Evolutionary conservation across 2,888 invertebrate species (phyloP).

Genomic region (Dysmachus trigonus): DNA sequence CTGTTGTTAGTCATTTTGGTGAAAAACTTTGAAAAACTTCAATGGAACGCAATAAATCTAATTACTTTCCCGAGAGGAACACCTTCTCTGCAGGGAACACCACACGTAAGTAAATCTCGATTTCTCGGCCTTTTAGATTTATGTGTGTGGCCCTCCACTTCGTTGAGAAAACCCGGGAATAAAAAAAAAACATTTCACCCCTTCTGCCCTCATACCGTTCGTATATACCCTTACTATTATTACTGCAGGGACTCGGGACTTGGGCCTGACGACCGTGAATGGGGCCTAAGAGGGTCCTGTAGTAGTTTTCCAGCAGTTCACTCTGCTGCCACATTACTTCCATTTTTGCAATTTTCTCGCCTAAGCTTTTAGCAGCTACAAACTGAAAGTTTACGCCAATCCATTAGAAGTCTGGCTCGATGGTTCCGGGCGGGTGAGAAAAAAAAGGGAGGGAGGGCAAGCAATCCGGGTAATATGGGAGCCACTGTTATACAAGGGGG

Average conservation of each 20-base stretch:
- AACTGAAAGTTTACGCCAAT: constrained; percentile 41
- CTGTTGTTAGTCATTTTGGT: neutral
- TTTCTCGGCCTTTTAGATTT: neutral
- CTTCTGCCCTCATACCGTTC: neutral
- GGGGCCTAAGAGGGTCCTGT: neutral
- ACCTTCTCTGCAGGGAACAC: neutral
- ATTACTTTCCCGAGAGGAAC: neutral
- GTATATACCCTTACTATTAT: neutral
- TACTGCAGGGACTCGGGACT: neutral
- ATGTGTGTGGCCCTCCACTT: neutral
- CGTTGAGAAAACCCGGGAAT: neutral
- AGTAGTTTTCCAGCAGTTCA: neutral
- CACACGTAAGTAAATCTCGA: neutral
- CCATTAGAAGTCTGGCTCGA: constrained; percentile 6
- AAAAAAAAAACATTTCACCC: neutral
- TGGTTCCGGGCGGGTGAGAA: neutral
- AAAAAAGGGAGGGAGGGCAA: neutral
- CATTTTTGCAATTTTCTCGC: constrained; percentile 39
- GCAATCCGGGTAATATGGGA: neutral
- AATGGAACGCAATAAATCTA: neutral
- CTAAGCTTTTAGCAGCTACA: constrained; percentile 31
- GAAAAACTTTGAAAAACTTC: neutral
- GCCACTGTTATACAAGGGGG: neutral
- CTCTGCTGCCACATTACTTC: constrained; percentile 34
- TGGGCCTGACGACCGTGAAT: too few species aligned